Evolutionary conservation across 2,113 vertebrate species (phyloP), one percentile per base, ranked within the genome.

Genomic region (Onychostruthus taczanowskii): DNA sequence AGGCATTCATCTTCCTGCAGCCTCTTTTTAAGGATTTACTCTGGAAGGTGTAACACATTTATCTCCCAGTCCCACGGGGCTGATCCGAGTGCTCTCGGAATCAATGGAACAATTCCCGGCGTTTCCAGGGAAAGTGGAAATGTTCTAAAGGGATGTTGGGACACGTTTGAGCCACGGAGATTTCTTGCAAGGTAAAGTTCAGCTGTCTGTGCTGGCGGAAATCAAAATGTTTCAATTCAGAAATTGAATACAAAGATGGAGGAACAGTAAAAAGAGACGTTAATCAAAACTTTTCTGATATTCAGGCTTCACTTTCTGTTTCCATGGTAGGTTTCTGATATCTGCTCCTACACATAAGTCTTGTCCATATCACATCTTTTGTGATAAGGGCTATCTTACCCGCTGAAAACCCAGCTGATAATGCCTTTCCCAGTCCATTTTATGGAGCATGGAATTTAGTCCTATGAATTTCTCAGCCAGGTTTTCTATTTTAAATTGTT

Each of bases 81-180:
- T 76, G 50, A 47, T 69, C 33, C 30, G 7, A 58, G 61, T 10
- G 1, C 28, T 55, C 9, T 8, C 11, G 16, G n/a, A 66, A 84
- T 43, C 59, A 10, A 33, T 27, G 74, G 43, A 79, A 74, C 8
- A 6, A 41, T 35, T 53, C 16, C 0, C 3, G 0, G n/a, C 0
- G 13, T 37, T 92, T 58, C 7, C 58, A 49, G 55, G 59, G 59
- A 33, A 44, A 49, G 23, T 50, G 46, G 72, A 33, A 90, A 94
- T 63, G 37, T 2, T 7, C 46, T 33, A 5, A 69, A 50, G 43
- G 46, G 67, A 78, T 58, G 28, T 66, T 66, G 80, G 87, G 82
- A 30, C 63, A 61, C 10, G 5, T 69, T 88, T 5, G 11, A 12
- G 24, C 8, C 3, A 20, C 58, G 41, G 84, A 31, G 33, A 20